Evolutionary conservation across 2,888 invertebrate species (phyloP).

Genomic region (Autographa gamma): DNA sequence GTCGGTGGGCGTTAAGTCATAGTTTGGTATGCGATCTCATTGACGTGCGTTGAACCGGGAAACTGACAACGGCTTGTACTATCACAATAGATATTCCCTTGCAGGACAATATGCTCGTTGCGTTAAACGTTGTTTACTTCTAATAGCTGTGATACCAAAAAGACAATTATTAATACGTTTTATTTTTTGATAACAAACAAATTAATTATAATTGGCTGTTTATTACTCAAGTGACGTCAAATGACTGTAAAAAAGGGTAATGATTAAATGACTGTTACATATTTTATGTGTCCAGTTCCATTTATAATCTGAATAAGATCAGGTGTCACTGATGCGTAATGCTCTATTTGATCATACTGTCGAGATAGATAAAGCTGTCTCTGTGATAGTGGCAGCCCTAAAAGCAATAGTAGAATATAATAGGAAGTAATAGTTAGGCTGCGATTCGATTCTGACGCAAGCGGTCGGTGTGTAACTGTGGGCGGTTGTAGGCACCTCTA

Average conservation of each 20-base stretch:
- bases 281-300: neutral
- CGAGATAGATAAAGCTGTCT: neutral
- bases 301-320: neutral
- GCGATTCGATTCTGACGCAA: constrained; percentile 73
- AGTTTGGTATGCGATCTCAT: constrained; percentile 72
- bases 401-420: constrained; percentile 47
- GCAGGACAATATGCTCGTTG: constrained; percentile 47
- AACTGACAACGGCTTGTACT: constrained; percentile 64
- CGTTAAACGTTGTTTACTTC: constrained; percentile 35
- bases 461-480: constrained; percentile 53
- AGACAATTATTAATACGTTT: neutral
- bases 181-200: neutral
- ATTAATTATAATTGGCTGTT: neutral
- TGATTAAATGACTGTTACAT: neutral
- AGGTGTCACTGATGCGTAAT: neutral
- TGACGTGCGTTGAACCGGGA: constrained; percentile 78
- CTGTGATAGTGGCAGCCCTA: constrained; percentile 37
- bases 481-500: constrained; percentile 61
- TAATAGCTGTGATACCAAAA: neutral
- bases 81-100: constrained; percentile 63
- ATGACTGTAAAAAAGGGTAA: neutral
- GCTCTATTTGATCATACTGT: neutral
- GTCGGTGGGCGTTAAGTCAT: constrained; percentile 66
- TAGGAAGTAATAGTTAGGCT: constrained; percentile 69
- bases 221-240: neutral